Percentiles rank a stretch among this genome's conserved stretches.
Evolutionary conservation across 2,888 invertebrate species (phyloP).

Genomic region (Drosophila phalerata): DNA sequence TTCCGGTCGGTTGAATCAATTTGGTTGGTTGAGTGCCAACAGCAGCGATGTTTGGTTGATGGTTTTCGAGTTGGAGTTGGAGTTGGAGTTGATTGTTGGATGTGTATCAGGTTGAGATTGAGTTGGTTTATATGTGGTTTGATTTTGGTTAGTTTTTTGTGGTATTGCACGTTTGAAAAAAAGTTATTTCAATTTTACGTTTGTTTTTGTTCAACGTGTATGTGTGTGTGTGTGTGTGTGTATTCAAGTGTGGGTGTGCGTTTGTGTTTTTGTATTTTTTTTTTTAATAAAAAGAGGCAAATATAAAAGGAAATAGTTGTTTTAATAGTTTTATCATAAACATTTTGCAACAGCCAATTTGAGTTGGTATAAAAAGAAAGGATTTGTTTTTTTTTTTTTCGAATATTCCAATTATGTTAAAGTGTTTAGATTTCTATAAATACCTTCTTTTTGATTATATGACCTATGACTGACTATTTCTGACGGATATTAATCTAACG

Average conservation of each 20-base stretch:
- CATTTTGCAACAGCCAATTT: conserved; percentile 72
- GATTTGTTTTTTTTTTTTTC: conserved; percentile 1
- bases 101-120: conserved; percentile 47
- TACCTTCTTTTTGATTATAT: background rate
- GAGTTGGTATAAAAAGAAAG: conserved; percentile 35
- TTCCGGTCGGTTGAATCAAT: conserved; percentile 65
- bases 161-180: conserved; percentile 73
- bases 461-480: too few relatives aligned
- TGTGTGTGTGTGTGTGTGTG: conserved; percentile 21
- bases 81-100: conserved; percentile 42
- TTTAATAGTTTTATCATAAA: conserved; percentile 79
- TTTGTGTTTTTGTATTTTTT: conserved; percentile 4
- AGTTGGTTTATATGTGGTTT: conserved; percentile 57
- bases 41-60: conserved; percentile 54
- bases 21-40: conserved; percentile 57
- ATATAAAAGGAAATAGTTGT: conserved; percentile 79
- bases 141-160: conserved; percentile 57
- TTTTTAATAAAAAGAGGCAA: conserved; percentile 74
- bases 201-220: conserved; percentile 36
- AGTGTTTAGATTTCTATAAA: background rate
- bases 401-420: background rate
- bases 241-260: conserved; percentile 10
- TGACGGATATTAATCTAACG: too few relatives aligned
- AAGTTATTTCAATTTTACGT: conserved; percentile 62
- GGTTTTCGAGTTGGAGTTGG: conserved; percentile 35